Percentiles rank a stretch among this genome's conserved stretches.
phyloP scores from a whole-genome alignment of 2,797 vertebrate species.

The Podarcis lilfordi region DNA sequence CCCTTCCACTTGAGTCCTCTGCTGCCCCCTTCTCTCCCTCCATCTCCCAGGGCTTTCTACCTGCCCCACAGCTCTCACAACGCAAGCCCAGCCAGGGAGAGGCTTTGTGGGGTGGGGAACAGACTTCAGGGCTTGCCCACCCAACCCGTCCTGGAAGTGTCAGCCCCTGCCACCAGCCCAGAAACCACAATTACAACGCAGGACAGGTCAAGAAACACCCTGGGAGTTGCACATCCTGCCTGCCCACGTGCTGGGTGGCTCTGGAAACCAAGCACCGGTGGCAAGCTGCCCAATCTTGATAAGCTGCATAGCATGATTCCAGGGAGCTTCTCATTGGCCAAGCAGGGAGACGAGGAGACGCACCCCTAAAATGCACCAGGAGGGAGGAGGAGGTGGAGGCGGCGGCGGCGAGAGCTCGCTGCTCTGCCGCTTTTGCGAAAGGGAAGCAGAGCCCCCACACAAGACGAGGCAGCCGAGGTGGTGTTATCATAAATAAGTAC shows the following conservation, averaged over 20 bases:
- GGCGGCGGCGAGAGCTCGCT: neutral
- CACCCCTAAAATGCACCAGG: neutral
- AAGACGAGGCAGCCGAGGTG: conserved; percentile 30
- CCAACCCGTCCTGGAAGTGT: neutral
- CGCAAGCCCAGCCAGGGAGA: no score
- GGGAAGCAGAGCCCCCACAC: neutral
- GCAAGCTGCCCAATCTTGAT: conserved; percentile 16
- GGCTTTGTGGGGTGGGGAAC: no score
- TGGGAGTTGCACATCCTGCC: neutral
- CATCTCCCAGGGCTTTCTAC: no score
- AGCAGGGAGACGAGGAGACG: conserved; percentile 4
- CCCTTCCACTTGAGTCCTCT: no score
- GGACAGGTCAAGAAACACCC: neutral
- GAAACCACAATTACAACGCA: no score
- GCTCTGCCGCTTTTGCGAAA: neutral
- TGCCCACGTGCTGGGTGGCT: neutral
- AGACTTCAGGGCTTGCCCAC: no score
- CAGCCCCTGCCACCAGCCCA: neutral
- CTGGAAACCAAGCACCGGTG: neutral
- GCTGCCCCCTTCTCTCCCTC: no score
- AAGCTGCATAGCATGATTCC: neutral
- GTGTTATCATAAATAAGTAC: conserved; percentile 92
- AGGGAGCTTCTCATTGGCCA: conserved; percentile 37
- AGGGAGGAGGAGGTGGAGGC: neutral
- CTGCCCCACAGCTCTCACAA: no score